Evolutionary conservation across 2,113 vertebrate species (phyloP).

Genomic region (Mastomys coucha): DNA sequence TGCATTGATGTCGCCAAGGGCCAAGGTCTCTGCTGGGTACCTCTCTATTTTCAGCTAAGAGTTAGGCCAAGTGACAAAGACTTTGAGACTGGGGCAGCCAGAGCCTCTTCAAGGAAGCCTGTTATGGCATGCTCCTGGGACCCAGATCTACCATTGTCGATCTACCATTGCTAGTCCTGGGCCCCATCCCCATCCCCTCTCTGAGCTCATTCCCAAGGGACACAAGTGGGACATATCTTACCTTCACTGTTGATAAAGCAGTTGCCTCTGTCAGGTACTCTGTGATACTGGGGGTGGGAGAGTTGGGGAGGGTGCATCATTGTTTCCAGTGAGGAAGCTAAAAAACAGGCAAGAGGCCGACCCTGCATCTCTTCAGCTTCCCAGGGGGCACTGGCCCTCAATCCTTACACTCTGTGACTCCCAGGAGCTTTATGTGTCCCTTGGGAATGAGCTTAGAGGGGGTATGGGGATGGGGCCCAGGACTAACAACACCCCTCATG

Average conservation of each 20-base stretch:
- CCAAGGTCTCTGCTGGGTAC: background rate
- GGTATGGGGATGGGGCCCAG: background rate
- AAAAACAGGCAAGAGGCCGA: background rate
- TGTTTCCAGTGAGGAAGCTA: background rate
- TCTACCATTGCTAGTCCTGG: background rate
- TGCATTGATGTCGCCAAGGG: rapidly evolving
- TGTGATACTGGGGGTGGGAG: background rate
- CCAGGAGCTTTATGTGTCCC: background rate
- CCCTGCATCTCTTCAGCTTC: too few relatives aligned
- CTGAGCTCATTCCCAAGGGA: rapidly evolving
- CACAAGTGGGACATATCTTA: rapidly evolving
- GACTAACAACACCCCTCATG: background rate
- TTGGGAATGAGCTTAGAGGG: rapidly evolving
- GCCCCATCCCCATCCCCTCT: background rate
- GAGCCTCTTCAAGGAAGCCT: background rate
- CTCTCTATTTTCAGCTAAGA: too few relatives aligned
- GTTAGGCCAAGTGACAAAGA: background rate
- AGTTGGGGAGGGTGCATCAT: background rate
- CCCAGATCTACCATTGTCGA: rapidly evolving
- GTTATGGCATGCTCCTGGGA: rapidly evolving
- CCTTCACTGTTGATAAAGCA: rapidly evolving
- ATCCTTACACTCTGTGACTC: background rate
- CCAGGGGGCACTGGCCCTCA: too few relatives aligned
- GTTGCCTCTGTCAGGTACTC: background rate
- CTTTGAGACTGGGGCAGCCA: background rate